Evolutionary conservation across 2,797 vertebrate genomes (phyloP), one percentile per base, ranked within the genome.

Genomic region (Aulostomus chinensis): DNA sequence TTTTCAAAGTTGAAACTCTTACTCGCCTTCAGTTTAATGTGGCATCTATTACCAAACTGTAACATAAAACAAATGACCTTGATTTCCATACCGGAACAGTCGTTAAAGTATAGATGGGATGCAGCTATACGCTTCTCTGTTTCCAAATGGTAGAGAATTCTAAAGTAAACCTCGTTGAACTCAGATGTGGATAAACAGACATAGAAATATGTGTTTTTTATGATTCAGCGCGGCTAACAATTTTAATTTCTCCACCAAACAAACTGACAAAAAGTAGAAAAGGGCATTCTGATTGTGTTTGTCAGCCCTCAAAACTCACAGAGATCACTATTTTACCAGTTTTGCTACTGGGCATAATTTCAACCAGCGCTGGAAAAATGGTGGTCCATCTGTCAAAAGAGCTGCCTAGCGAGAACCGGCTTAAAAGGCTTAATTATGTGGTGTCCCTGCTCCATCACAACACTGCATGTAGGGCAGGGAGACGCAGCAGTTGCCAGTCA

Each of bases 1-100:
- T 93, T 93, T 91, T 88, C 89, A 91, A 93, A 93, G 90, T 93
- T 90, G 88, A 88, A 92, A 93, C 90, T 92, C 90, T 90, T 88
- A 88, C 87, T 91, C 83, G 90, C 89, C 87, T 90, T 89, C 89
- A 90, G 88, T 87, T 90, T 92, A 93, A 92, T 91, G 89, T 91
- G 89, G 84, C 91, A 87, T 90, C 88, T 89, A 91, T 91, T 92
- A 92, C 82, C 79, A 74, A 87, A 86, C 87, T 87, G 89, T 91
- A 90, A 88, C 86, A 90, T 88, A 80, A 85, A 91, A 88, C 86
- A 90, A 90, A 90, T 87, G 87, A 77, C 84, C 83, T 88, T 75
- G 83, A 86, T 90, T 90, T 90, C 86, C 81, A 89, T 88, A 90
- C 63, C 60, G 74, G 81, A 82, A 79, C 76, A 72, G 86, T 86